Evolutionary conservation across 2,888 invertebrate genomes (phyloP).

Genomic region (Pseudoips prasinana): DNA sequence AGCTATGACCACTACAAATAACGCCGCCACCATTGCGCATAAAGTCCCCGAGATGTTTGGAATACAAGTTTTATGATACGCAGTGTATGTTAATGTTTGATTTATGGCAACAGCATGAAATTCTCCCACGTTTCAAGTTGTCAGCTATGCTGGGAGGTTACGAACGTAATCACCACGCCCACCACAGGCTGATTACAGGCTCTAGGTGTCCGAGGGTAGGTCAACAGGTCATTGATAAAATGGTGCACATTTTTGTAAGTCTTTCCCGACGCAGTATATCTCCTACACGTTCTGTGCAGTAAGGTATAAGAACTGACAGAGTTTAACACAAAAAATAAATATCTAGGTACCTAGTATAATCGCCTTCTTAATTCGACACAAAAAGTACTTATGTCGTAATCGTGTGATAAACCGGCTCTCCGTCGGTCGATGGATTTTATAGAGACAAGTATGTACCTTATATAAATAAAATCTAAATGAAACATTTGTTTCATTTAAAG

Average conservation of each 20-base stretch:
- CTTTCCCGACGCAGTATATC: too few species aligned
- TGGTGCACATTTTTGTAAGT: not conserved
- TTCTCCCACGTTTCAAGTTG: conserved; percentile 17
- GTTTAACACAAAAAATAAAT: too few species aligned
- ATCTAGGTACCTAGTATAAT: too few species aligned
- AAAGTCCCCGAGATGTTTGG: conserved; percentile 22
- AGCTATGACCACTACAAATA: conserved; percentile 27
- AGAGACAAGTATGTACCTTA: too few species aligned
- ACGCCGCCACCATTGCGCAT: conserved; percentile 31
- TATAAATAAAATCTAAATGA: too few species aligned
- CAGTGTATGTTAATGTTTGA: conserved; percentile 19
- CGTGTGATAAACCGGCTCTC: too few species aligned
- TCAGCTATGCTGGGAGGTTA: conserved; percentile 22
- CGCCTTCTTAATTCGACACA: too few species aligned
- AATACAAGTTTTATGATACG: conserved; percentile 19
- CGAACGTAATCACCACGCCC: conserved; percentile 23
- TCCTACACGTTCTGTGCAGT: too few species aligned
- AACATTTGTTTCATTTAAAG: too few species aligned
- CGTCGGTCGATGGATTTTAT: too few species aligned
- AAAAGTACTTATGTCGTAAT: too few species aligned
- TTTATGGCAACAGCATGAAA: conserved; percentile 4
- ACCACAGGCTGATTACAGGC: conserved; percentile 14
- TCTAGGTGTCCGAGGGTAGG: conserved; percentile 11
- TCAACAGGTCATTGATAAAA: conserved; percentile 6
- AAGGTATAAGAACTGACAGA: too few species aligned